These are phyloP conservation scores for Luscinia luscinia DNA, from an alignment of 2,797 vertebrate genomes.

Conservation along the genomic window DNA sequence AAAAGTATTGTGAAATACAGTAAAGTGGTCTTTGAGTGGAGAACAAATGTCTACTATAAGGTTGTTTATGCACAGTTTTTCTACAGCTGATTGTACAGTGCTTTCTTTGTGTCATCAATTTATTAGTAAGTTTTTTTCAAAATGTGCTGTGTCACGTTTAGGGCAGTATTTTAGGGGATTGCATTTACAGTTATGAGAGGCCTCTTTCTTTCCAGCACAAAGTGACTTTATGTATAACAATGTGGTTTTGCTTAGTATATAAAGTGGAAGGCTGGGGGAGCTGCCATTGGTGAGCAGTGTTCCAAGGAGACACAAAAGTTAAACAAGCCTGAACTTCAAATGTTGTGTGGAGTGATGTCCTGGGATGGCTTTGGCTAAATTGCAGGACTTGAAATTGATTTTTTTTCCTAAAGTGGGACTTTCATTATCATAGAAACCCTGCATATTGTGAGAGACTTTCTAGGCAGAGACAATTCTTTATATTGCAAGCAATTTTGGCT, in stretches of 20 bases:
- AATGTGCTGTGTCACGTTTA: neutral
- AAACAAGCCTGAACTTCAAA: neutral
- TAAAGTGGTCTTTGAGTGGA: neutral
- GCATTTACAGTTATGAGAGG: neutral
- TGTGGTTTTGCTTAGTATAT: constrained; percentile 16
- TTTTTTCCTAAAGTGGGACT: constrained; percentile 17
- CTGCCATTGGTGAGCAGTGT: neutral
- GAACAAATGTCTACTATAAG: neutral
- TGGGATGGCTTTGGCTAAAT: constrained; percentile 33
- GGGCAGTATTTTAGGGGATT: neutral
- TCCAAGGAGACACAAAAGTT: constrained; percentile 6
- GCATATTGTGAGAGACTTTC: constrained; percentile 41
- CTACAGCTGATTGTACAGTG: neutral
- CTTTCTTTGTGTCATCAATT: constrained; percentile 33
- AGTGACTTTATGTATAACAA: neutral
- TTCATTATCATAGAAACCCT: constrained; percentile 40
- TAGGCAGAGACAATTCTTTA: constrained; percentile 25
- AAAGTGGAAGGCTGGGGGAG: neutral
- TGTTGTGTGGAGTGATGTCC: neutral
- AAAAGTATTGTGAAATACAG: neutral
- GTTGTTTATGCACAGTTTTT: neutral
- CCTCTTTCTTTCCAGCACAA: constrained; percentile 3
- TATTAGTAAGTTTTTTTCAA: neutral
- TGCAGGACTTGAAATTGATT: neutral
- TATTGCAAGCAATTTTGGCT: constrained; percentile 33